Evolutionary conservation across 2,888 invertebrate genomes (phyloP), one percentile per base, ranked within the genome.

Genomic region (Campoplex capitator): DNA sequence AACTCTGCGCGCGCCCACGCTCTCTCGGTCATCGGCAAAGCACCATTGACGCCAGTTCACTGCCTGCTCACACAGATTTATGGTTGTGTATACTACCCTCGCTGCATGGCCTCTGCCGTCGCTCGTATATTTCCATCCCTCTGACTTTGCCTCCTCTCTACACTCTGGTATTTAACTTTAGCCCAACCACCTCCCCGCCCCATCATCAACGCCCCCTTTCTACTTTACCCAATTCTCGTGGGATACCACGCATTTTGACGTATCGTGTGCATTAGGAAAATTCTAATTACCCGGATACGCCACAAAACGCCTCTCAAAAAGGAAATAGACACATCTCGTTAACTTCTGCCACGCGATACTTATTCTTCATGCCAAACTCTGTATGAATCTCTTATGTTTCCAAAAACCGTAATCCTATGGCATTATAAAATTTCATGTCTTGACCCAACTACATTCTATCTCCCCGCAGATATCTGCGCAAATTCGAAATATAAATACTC

Each of bases 41-140:
- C 91, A 92, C 93, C 92, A 93, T 93, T 93, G 92, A 93, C 91
- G 91, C 93, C 93, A 92, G 92, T 93, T 93, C 92, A 92, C 93
- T 92, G 92, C 91, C 91, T 93, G 92, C 91, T 91, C 92, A 89
- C 91, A 88, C 89, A 91, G 92, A 94, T 94, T 93, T 94, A 94
- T 93, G 90, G 91, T 89, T 91, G 90, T 91, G 91, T 92, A 91
- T 88, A 67, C 62, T 38, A 23, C 23, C 23, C 23, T 23, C 23
- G 58, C 79, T 35, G 68, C 23, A 28, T 13, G 48, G 56, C 38
- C 51, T 68, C 70, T 68, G 42, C 35, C 73, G 70, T 76, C 35
- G 89, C 90, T 91, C 90, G 88, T 91, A 91, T 89, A 90, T 91
- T 91, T 89, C 88, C 89, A 83, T 89, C 83, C 82, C 76, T 76